Conservation (phyloP, 2,888 invertebrate genomes). For the Scaptomyza polygonia region DNA sequence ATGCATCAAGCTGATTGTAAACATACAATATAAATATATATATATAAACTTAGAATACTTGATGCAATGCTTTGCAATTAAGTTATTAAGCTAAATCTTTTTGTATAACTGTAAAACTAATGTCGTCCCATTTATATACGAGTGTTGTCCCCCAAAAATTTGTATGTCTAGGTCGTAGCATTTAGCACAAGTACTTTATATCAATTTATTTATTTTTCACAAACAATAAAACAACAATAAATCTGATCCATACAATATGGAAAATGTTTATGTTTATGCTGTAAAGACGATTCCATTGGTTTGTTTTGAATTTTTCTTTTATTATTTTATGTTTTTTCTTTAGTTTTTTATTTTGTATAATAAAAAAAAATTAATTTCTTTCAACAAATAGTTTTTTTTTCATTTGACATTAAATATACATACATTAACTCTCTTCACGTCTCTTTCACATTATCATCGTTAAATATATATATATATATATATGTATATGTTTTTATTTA, state of each 20-base stretch:
- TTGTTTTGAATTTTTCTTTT: constrained; percentile 46
- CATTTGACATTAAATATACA: constrained; percentile 79
- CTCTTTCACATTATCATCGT: constrained; percentile 42
- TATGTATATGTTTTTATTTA: constrained; percentile 30
- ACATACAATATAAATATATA: too few species aligned
- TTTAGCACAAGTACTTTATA: constrained; percentile 38
- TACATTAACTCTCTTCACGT: constrained; percentile 42
- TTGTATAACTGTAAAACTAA: constrained; percentile 15
- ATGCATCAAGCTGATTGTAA: not conserved
- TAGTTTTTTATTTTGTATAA: constrained; percentile 67
- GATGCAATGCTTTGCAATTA: constrained; percentile 9
- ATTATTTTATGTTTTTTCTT: constrained; percentile 55
- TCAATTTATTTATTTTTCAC: constrained; percentile 54
- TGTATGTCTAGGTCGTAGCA: constrained; percentile 36
- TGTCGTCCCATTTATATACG: constrained; percentile 1
- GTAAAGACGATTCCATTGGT: not conserved
- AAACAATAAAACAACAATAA: constrained; percentile 27
- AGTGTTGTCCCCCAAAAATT: constrained; percentile 13
- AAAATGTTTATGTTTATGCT: constrained; percentile 11
- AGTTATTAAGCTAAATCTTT: constrained; percentile 25
- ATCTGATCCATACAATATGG: constrained; percentile 6
- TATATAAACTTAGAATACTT: not conserved
- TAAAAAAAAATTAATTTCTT: constrained; percentile 74
- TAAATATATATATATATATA: constrained; percentile 34
- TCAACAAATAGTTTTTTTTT: constrained; percentile 74